Evolutionary conservation across 1,140 invertebrate genomes (phyloP).

Genomic region (Caenorhabditis remanei): DNA sequence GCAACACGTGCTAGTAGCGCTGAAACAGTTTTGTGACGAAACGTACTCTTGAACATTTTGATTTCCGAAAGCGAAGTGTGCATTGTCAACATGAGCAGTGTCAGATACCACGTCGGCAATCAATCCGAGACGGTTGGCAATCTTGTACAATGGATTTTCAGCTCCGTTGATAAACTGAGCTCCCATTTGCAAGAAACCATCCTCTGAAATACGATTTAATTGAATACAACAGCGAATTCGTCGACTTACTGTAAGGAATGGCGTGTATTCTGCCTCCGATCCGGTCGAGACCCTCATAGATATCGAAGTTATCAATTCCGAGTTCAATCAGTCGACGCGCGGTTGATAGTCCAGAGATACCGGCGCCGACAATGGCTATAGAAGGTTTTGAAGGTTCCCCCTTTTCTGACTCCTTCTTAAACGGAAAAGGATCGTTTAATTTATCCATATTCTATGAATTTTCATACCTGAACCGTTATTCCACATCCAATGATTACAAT

Average conservation of each 20-base stretch:
- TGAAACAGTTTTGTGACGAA: not conserved
- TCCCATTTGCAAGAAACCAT: constrained; percentile 66
- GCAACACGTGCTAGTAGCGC: not conserved
- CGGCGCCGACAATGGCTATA: constrained; percentile 79
- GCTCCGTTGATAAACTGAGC: constrained; percentile 67
- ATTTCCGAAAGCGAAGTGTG: constrained; percentile 63
- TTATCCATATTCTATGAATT: not conserved
- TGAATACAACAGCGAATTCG: no score
- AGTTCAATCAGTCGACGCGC: constrained; percentile 77
- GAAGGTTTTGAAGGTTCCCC: constrained; percentile 56
- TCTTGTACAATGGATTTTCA: constrained; percentile 66
- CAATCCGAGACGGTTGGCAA: constrained; percentile 66
- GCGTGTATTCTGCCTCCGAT: constrained; percentile 79
- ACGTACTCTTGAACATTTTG: constrained; percentile 55
- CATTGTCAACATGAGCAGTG: constrained; percentile 60
- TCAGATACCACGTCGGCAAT: constrained; percentile 63
- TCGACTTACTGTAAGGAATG: constrained; percentile 64
- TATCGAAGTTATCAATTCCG: constrained; percentile 76
- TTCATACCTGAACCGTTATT: constrained; percentile 58
- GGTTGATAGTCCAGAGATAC: constrained; percentile 79
- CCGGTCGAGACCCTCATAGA: constrained; percentile 79
- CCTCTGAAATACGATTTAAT: constrained; percentile 29
- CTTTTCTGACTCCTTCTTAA: constrained; percentile 62
- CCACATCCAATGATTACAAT: constrained; percentile 57
- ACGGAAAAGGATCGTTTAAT: not conserved